These are phyloP conservation scores for Euphydryas editha DNA, from an alignment of 2,888 invertebrate genomes.

Conservation along the genomic window DNA sequence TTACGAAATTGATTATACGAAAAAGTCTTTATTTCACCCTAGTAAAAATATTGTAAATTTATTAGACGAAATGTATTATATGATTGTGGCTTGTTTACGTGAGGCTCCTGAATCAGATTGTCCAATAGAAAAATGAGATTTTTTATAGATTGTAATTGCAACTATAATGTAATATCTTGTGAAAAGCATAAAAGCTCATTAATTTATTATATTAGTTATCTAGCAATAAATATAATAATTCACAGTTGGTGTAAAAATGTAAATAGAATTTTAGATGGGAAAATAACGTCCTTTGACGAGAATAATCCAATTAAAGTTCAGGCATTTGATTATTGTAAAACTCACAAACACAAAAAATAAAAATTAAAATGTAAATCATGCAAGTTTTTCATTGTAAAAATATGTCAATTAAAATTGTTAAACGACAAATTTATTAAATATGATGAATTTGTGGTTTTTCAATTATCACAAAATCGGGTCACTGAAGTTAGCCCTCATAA, in stretches of 20 bases:
- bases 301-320: too few species aligned
- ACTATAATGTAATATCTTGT: neutral
- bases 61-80: neutral
- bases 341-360: neutral
- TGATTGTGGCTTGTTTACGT: constrained; percentile 1
- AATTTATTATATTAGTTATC: neutral
- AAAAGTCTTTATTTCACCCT: neutral
- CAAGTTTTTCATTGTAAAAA: neutral
- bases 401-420: neutral
- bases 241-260: neutral
- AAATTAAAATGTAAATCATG: neutral
- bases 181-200: neutral
- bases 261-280: neutral
- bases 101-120: neutral
- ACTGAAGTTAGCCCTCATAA: too few species aligned
- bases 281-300: too few species aligned
- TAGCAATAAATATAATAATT: constrained; percentile 1
- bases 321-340: neutral
- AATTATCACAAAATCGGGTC: neutral
- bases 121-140: neutral
- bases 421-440: neutral
- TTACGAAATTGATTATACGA: too few species aligned
- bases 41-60: neutral
- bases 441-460: neutral
- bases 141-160: neutral